Evolutionary conservation across 1,140 invertebrate genomes (phyloP).

Genomic region (Doryteuthis pealeii): DNA sequence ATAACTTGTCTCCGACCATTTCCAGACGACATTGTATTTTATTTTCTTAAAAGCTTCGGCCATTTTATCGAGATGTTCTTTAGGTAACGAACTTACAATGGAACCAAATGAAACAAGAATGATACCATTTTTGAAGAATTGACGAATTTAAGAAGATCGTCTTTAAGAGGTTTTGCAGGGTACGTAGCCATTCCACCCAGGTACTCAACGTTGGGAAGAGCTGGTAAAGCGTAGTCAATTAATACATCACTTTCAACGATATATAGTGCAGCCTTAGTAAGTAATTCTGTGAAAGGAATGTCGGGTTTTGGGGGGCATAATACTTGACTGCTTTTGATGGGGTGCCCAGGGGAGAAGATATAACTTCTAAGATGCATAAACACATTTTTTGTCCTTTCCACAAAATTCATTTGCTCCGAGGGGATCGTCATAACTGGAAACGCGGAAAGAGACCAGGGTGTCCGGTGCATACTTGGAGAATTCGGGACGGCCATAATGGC

Average conservation of each 20-base stretch:
- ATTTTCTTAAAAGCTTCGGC: constrained; percentile 58
- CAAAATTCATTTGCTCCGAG: too few species aligned
- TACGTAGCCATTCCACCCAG: constrained; percentile 21
- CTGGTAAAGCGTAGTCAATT: constrained; percentile 16
- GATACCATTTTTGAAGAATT: constrained; percentile 21
- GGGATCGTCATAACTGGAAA: too few species aligned
- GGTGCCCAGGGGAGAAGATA: too few species aligned
- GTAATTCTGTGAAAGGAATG: neutral
- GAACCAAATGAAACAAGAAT: constrained; percentile 35
- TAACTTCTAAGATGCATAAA: neutral
- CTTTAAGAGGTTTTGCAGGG: constrained; percentile 20
- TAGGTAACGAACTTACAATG: neutral
- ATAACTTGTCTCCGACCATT: constrained; percentile 62
- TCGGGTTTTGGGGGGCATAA: neutral
- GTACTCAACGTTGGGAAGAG: constrained; percentile 14
- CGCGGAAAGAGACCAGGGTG: too few species aligned
- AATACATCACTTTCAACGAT: constrained; percentile 15
- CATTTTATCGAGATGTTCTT: constrained; percentile 48
- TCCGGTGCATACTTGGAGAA: too few species aligned
- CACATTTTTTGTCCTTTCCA: too few species aligned
- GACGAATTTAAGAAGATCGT: constrained; percentile 15
- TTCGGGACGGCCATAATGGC: too few species aligned
- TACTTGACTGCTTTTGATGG: too few species aligned
- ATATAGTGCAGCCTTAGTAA: constrained; percentile 2
- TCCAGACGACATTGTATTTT: constrained; percentile 64